Base-by-base conservation (phyloP, 2,888 invertebrate genomes). In the Zele albiditarsus region DNA sequence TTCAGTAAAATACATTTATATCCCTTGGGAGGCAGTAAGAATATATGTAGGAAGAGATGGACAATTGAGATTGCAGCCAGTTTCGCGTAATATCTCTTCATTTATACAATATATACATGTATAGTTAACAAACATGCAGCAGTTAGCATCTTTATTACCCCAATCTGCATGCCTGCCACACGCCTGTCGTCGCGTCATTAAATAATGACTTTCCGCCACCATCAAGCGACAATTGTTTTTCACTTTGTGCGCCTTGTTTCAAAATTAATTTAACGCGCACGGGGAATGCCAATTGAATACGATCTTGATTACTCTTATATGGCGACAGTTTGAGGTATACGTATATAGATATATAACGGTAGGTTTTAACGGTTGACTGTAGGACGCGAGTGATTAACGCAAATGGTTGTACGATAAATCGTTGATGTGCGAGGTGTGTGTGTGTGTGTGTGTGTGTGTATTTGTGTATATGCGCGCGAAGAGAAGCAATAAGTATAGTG, bases 151-250 rank as follows among this genome's bases (percentile, higher is more conserved):
- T 71, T 71, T 71, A 71, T 71, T 71, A 60, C 42, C 31, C 42
- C 62, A 71, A 71, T 71, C 71, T 71, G 42, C 71, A 71, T 71
- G 71, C 20, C 25, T 71, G 60, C 62, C 60, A 46, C 62, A 71
- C 33, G 62, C 62, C 62, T 60, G 60, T 60, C 60, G 25, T 28
- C 60, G 38, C 38, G 49, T 53, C 68, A 68, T 68, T 68, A 27
- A 68, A 46, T 27, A 25, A 68, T 27, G 49, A 53, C 46, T 68
- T 49, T 49, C 49, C n/a, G 33, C 62, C 33, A 49, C 62, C 62
- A 66, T 73, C 58, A 73, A 66, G 62, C 31, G 71, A 63, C 71
- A 67, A 27, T 70, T 38, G 31, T 70, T 58, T 53, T 68, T 33
- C 57, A 16, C 57, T 73, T 66, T 66, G 38, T 57, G 38, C 42